These are phyloP conservation scores for Drosophila cognata DNA, from an alignment of 2,888 invertebrate species.

Conservation along the genomic window DNA sequence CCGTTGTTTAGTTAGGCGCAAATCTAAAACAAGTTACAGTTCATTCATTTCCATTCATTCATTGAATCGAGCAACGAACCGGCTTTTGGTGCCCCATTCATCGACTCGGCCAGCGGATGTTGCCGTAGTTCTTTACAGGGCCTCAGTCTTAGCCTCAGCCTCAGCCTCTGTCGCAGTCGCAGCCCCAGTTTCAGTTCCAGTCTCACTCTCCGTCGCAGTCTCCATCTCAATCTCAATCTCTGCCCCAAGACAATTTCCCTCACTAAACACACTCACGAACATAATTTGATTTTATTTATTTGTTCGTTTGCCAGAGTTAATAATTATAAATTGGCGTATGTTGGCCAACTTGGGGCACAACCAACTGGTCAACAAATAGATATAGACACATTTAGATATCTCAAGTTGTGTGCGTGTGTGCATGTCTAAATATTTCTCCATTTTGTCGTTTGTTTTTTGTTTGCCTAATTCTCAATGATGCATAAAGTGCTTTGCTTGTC, in stretches of 20 bases:
- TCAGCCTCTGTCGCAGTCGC: slow-evolving; percentile 10
- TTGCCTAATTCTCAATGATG: slow-evolving; percentile 80
- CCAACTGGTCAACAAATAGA: slow-evolving; percentile 34
- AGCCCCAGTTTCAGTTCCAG: slow-evolving; percentile 4
- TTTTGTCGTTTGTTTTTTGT: slow-evolving; percentile 73
- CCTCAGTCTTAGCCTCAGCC: slow-evolving; percentile 3
- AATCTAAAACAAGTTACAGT: slow-evolving; percentile 81
- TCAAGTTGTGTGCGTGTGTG: slow-evolving; percentile 23
- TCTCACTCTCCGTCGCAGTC: slow-evolving; percentile 11
- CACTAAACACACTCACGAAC: slow-evolving; percentile 44
- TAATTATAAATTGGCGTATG: slow-evolving; percentile 79
- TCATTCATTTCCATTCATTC: slow-evolving; percentile 70
- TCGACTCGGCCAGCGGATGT: slow-evolving; percentile 69
- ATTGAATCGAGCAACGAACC: slow-evolving; percentile 56
- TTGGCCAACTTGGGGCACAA: slow-evolving; percentile 65
- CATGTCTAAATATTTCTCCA: slow-evolving; percentile 69
- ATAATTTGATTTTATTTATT: slow-evolving; percentile 80
- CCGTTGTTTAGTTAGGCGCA: slow-evolving; percentile 68
- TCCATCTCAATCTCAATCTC: slow-evolving; percentile 30
- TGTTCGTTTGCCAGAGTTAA: slow-evolving; percentile 74
- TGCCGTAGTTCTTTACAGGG: slow-evolving; percentile 73
- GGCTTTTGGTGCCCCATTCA: slow-evolving; percentile 67
- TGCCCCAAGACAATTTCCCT: slow-evolving; percentile 38
- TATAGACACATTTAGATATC: slow-evolving; percentile 46
- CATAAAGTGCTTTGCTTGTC: slow-evolving; percentile 73